Conservation (phyloP, 1,140 invertebrate species). For the Acromyrmex heyeri region DNA sequence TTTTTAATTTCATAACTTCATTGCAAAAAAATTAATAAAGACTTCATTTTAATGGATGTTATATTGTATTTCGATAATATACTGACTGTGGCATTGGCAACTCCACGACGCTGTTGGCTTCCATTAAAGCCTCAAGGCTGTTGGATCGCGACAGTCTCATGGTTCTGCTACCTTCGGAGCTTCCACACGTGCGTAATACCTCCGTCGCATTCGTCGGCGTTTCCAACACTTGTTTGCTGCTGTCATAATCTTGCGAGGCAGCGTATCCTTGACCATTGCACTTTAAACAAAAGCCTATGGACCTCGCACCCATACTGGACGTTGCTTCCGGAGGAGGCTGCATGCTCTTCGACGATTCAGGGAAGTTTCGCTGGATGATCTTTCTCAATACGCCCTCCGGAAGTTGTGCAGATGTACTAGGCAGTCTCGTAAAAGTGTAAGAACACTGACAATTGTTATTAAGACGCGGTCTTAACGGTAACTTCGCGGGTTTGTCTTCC, state of each 20-base stretch:
- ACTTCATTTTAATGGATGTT: background rate
- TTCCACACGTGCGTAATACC: constrained; percentile 79
- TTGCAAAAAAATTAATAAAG: background rate
- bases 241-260: constrained; percentile 72
- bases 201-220: constrained; percentile 84
- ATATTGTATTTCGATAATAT: background rate
- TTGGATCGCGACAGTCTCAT: constrained; percentile 73
- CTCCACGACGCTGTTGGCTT: constrained; percentile 87
- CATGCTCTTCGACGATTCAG: constrained; percentile 83
- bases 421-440: constrained; percentile 79
- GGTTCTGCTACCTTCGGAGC: constrained; percentile 69
- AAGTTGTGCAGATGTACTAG: constrained; percentile 82
- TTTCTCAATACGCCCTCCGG: constrained; percentile 81
- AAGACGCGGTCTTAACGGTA: constrained; percentile 58
- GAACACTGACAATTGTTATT: constrained; percentile 80
- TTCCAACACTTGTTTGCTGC: constrained; percentile 78
- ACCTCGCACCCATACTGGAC: constrained; percentile 60
- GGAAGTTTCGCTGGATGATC: constrained; percentile 83
- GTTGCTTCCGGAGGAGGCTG: constrained; percentile 66
- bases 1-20: background rate
- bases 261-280: constrained; percentile 77
- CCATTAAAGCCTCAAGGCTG: constrained; percentile 82
- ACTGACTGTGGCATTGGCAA: constrained; percentile 88
- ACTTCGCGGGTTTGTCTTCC: constrained; percentile 88
- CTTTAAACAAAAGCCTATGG: constrained; percentile 75